Evolutionary conservation across 2,113 vertebrate species (phyloP), one percentile per base, ranked within the genome.

Genomic region (Kobus ellipsiprymnus): DNA sequence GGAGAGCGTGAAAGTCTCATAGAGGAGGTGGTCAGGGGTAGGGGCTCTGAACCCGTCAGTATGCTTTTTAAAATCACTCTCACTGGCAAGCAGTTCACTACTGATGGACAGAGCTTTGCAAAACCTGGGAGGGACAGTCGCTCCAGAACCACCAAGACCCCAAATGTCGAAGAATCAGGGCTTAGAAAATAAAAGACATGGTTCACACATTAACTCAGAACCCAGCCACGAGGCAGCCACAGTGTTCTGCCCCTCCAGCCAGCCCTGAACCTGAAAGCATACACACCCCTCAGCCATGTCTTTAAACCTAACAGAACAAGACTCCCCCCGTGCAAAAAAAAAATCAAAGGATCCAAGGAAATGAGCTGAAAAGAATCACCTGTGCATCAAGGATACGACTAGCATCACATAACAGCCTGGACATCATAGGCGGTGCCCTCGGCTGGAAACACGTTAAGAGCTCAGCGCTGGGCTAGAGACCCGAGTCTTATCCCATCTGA

Each of bases 21-120:
- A 14, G 1, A 27, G 2, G 21, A 40, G 40, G 0, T 14, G 30
- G 15, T 15, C 4, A 0, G 7, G 48, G 17, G 17, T 0, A 7
- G 23, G 6, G 30, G 9, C 54, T n/a, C 25, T 12, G 27, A 17
- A 10, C 2, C 3, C 0, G 14, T 7, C 10, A 6, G 27, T 64
- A 50, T 14, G 62, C 40, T 25, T 44, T 44, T 64, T n/a, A 54
- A 67, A 84, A 33, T 29, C 3, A 4, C 81, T 48, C 36, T 27
- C 40, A 0, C 6, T 13, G 25, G 12, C 13, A 11, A 48, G 36
- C 25, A 57, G 7, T 33, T 71, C 5, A 13, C 50, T 36, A 1
- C 15, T 57, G 17, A 1, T 57, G 36, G 40, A 11, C 1, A 10
- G 25, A 25, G 11, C n/a, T 10, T 40, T 78, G 25, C 46, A 60